Evolutionary conservation across 2,888 invertebrate species (phyloP).

Genomic region (Amblyjoppa proteus): DNA sequence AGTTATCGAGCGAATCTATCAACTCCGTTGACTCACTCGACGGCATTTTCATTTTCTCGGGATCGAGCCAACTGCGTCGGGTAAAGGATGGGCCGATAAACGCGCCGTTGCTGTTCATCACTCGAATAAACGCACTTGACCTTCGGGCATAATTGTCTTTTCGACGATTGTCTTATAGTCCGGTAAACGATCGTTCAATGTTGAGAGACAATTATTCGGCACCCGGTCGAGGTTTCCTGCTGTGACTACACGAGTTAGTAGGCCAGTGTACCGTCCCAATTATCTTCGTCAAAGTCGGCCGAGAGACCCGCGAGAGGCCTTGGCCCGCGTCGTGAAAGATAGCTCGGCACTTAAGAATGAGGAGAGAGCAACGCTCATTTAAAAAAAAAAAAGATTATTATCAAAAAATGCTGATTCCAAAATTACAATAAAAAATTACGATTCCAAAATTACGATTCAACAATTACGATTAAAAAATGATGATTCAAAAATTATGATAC

Average conservation of each 20-base stretch:
- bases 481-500: no score
- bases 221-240: slow-evolving; percentile 3
- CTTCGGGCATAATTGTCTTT: slow-evolving; percentile 25
- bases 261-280: slow-evolving; percentile 34
- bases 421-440: background rate
- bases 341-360: slow-evolving; percentile 30
- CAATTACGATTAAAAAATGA: no score
- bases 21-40: slow-evolving; percentile 36
- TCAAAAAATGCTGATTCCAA: no score
- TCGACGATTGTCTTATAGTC: slow-evolving; percentile 15
- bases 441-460: background rate
- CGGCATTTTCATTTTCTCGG: background rate
- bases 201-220: slow-evolving; percentile 17
- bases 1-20: slow-evolving; percentile 40
- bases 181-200: slow-evolving; percentile 22
- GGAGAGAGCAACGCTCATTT: background rate
- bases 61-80: background rate
- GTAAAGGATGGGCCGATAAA: background rate
- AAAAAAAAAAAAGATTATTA: background rate
- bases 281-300: slow-evolving; percentile 43
- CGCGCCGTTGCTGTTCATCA: background rate
- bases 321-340: slow-evolving; percentile 25
- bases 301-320: slow-evolving; percentile 15
- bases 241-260: slow-evolving; percentile 10
- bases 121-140: slow-evolving; percentile 19